phyloP scores from a whole-genome alignment of 1,140 invertebrate genomes.

The Zaprionus nigranus region DNA sequence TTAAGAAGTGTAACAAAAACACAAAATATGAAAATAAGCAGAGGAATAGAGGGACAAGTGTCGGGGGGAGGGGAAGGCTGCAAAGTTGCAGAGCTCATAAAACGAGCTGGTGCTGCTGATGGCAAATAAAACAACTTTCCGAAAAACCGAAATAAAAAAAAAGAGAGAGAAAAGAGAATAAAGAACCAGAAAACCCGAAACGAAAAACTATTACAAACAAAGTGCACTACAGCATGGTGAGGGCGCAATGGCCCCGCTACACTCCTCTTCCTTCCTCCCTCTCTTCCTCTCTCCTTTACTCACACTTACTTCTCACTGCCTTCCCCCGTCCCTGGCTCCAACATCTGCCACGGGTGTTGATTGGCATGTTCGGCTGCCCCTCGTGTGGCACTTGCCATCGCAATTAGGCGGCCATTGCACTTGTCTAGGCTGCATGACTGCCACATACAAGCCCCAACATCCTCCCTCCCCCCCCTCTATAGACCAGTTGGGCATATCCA shows the following conservation, averaged over 20 bases:
- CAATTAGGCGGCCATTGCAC: constrained; percentile 78
- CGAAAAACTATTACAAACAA: constrained; percentile 56
- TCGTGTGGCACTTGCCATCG: constrained; percentile 61
- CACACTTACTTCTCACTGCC: not conserved
- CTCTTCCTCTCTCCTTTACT: constrained; percentile 1
- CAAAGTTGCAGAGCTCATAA: constrained; percentile 59
- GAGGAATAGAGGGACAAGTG: not conserved
- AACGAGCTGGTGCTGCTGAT: too few species aligned
- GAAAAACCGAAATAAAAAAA: constrained; percentile 8
- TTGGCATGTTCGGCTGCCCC: constrained; percentile 70
- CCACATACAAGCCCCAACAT: not conserved
- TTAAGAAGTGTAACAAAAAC: constrained; percentile 21
- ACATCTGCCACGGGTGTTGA: constrained; percentile 64
- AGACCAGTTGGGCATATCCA: constrained; percentile 6
- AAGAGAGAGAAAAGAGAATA: constrained; percentile 11
- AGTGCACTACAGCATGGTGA: constrained; percentile 23
- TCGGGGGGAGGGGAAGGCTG: not conserved
- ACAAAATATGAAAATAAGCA: constrained; percentile 29
- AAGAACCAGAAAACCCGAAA: constrained; percentile 1
- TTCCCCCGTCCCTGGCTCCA: not conserved
- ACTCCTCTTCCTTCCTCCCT: not conserved
- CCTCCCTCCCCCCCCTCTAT: too few species aligned
- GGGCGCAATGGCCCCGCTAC: too few species aligned
- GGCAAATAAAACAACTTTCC: constrained; percentile 74
- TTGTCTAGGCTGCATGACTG: constrained; percentile 47